Evolutionary conservation across 2,888 invertebrate species (phyloP), one percentile per base, ranked within the genome.

Genomic region (Itoplectis maculator): DNA sequence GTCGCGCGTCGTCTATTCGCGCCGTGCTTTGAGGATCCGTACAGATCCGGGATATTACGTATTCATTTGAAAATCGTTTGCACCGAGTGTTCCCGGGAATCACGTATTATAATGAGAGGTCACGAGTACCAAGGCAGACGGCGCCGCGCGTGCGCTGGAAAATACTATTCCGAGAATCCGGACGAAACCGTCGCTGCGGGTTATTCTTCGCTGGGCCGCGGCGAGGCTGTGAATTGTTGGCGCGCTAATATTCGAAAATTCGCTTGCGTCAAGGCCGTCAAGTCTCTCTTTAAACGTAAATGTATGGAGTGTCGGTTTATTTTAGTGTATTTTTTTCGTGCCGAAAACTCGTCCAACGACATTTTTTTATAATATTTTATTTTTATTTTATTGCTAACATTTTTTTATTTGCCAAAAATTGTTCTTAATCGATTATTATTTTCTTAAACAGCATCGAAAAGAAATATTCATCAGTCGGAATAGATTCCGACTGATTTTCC

Each of bases 41-140:
- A 66, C 6, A 66, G 66, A 29, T 4, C n/a, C n/a, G 29, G 8
- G 47, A 35, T 49, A 13, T 47, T 47, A 47, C 29, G n/a, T 47
- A 47, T 66, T 66, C 40, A 56, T 70, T 70, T 70, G 70, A 20
- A 9, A n/a, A 29, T 40, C 56, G 54, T 42, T 56, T 23, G 29
- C 23, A n/a, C 4, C 15, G 56, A 42, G 42, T 42, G 23, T 15
- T 42, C 40, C 15, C 15, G 56, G n/a, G 42, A 29, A 29, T 15
- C n/a, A n/a, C 40, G 23, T 56, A 23, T 45, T 65, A 65, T 45
- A 65, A 23, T n/a, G 65, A 45, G 45, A 65, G n/a, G 13, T 23
- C 15, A 5, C n/a, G 40, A 40, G 29, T 35, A 29, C n/a, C 4
- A 35, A 59, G 20, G 15, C 35, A 13, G 11, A 23, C 3, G 18